A percentile compares a stretch with the other conserved stretches of the same genome.
phyloP scores from a whole-genome alignment of 2,888 invertebrate genomes.

The Sclerodermus sp. region DNA sequence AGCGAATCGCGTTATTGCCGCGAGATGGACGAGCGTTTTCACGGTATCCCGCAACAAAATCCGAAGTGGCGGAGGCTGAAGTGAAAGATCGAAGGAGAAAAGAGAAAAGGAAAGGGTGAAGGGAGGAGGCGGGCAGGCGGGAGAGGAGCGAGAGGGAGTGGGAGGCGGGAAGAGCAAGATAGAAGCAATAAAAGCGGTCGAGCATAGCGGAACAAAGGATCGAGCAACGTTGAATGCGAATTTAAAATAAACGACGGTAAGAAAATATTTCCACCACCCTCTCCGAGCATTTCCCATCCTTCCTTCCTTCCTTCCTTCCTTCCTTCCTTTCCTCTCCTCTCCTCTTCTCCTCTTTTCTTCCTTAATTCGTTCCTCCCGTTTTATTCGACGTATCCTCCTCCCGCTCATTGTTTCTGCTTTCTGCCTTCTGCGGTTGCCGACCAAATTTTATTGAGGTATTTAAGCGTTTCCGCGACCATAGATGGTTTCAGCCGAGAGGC shows the following conservation, averaged over 20 bases:
- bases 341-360: conserved; percentile 1
- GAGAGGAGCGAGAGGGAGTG: neutral
- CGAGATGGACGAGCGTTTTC: neutral
- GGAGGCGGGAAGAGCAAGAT: conserved; percentile 9
- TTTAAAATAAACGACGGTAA: conserved; percentile 55
- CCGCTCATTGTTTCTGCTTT: conserved; percentile 7
- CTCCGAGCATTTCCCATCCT: neutral
- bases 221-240: conserved; percentile 38
- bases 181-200: conserved; percentile 27
- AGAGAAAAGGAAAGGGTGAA: too few relatives aligned
- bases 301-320: conserved; percentile 17
- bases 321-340: conserved; percentile 7
- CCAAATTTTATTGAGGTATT: conserved; percentile 39
- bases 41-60: neutral
- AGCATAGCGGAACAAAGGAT: conserved; percentile 38
- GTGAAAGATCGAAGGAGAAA: neutral
- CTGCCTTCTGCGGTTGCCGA: conserved; percentile 18
- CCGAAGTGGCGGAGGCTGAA: neutral
- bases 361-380: neutral
- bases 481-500: neutral
- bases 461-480: conserved; percentile 18
- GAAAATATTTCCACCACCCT: conserved; percentile 27
- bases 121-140: too few relatives aligned
- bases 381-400: neutral
- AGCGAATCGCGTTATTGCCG: too few relatives aligned